Base-by-base conservation (phyloP, 2,797 vertebrate species). In the Triplophysa yarkandensis region DNA sequence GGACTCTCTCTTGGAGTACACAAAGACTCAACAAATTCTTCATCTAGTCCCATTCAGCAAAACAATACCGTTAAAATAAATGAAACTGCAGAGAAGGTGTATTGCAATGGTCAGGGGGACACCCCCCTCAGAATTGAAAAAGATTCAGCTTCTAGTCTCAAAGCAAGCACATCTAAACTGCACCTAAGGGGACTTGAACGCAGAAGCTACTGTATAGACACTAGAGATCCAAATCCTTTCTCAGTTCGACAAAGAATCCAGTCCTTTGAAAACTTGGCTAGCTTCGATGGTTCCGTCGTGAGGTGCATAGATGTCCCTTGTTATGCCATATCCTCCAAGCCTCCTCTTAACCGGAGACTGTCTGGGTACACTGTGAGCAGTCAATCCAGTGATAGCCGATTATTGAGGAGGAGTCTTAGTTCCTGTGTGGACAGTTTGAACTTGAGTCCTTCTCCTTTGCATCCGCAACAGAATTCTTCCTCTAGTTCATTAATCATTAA, bases 171-270 rank as follows among this genome's bases (percentile, higher is more conserved):
- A 17, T 87, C 87, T 17, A 88, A 83, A 77, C 66, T 84, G 5
- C 84, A 82, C 50, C 28, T 85, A n/a, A 86, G 83, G 83, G 90
- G 84, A 70, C 80, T 79, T 68, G 90, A 91, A 44, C 92, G 90
- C 46, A 91, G 88, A 30, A 92, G 92, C 74, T 90, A 92, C 70
- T 91, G 91, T 75, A 90, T 91, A 1, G 92, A 95, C 32, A 81
- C 91, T 41, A 88, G 88, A 77, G 88, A 94, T 77, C 86, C 89
- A 58, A 91, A 92, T 83, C 94, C 93, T 23, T 95, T 98, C 84
- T 97, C 96, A 28, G 96, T 98, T 48, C 94, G 92, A 77, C 95
- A 97, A 79, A 93, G 95, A 81, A 98, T 98, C 77, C 97, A 97
- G 83, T 98, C 96, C 11, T 98, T 98, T 36, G 96, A 98, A 89